phyloP scores from a whole-genome alignment of 2,888 invertebrate genomes.

The Ferdinandea cuprea region DNA sequence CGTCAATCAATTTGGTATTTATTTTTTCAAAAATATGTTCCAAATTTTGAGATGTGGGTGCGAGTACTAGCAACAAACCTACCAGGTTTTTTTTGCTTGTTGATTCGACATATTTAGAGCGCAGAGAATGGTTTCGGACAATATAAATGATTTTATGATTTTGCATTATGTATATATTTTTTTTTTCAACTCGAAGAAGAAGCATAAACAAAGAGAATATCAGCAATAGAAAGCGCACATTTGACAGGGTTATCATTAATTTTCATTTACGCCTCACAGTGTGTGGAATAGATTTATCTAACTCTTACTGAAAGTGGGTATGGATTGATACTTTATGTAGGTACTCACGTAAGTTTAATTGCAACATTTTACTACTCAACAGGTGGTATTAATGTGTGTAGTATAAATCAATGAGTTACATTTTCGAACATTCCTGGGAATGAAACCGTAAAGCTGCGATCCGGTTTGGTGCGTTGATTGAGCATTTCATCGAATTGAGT shows the following conservation, averaged over 20 bases:
- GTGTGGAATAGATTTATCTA: conserved; percentile 28
- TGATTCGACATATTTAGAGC: neutral
- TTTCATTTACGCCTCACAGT: conserved; percentile 34
- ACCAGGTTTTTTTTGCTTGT: neutral
- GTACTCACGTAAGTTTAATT: conserved; percentile 44
- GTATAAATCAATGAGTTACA: conserved; percentile 16
- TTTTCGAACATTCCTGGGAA: conserved; percentile 6
- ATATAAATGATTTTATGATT: neutral
- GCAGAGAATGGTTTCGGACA: neutral
- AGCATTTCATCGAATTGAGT: neutral
- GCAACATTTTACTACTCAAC: conserved; percentile 34
- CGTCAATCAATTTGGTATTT: conserved; percentile 38
- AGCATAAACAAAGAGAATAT: neutral
- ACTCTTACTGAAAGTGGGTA: conserved; percentile 15
- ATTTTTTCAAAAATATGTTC: conserved; percentile 1
- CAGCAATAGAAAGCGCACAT: conserved; percentile 31
- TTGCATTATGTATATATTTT: neutral
- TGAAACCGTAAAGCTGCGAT: neutral
- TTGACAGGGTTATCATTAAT: conserved; percentile 43
- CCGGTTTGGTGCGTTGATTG: conserved; percentile 9
- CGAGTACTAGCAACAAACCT: neutral
- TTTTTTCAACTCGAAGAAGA: conserved; percentile 2
- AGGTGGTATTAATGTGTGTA: conserved; percentile 26
- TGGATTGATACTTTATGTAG: neutral
- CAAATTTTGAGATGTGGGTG: neutral